Percentiles rank a stretch among this genome's conserved stretches.
phyloP scores from a whole-genome alignment of 2,113 vertebrate genomes.

The Odobenus rosmarus region DNA sequence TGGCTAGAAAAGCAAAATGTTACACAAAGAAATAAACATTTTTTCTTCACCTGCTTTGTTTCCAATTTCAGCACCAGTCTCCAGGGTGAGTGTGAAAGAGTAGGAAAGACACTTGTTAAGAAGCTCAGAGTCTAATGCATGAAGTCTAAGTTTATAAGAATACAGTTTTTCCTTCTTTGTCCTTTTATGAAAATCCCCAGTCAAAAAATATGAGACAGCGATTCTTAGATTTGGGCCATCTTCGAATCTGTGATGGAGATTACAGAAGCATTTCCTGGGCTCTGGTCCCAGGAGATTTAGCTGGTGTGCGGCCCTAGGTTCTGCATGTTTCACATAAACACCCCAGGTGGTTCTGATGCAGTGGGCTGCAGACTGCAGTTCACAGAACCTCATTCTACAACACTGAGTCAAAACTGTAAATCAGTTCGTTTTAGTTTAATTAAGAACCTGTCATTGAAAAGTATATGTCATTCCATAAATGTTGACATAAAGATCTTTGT shows the following conservation, averaged over 20 bases:
- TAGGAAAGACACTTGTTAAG: neutral
- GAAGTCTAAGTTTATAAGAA: neutral
- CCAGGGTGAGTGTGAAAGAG: neutral
- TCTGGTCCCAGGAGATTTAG: neutral
- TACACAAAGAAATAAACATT: conserved; percentile 21
- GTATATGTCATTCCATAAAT: neutral
- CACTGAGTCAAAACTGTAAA: neutral
- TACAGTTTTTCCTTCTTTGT: neutral
- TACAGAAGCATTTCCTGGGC: neutral
- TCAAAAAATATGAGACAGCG: neutral
- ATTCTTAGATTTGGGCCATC: neutral
- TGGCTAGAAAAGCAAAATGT: conserved; percentile 39
- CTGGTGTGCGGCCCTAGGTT: rapidly evolving
- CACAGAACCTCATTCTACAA: neutral
- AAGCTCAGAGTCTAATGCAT: neutral
- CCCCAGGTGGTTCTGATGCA: neutral
- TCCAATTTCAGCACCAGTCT: neutral
- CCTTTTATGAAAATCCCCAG: neutral
- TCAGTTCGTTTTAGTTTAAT: neutral
- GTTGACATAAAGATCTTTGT: neutral
- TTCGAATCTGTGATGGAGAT: neutral
- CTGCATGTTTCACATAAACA: neutral
- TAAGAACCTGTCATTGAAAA: neutral
- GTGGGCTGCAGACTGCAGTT: neutral
- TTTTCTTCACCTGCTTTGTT: neutral